Evolutionary conservation across 2,113 vertebrate species (phyloP).

Genomic region (Pachycephala philippinensis): DNA sequence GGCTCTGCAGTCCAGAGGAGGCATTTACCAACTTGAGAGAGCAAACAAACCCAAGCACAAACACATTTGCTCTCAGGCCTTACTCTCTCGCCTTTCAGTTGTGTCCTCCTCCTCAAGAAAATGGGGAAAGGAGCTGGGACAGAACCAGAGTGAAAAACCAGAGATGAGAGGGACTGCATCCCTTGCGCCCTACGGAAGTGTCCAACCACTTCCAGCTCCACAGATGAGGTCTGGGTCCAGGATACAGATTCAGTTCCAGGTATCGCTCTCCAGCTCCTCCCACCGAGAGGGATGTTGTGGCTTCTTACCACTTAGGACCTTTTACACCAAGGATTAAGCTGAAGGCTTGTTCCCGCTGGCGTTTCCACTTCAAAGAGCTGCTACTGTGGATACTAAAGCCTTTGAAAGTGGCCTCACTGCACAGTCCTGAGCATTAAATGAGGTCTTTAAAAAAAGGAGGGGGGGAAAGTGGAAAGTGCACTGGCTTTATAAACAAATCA

Average conservation of each 20-base stretch:
- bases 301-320: neutral
- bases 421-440: neutral
- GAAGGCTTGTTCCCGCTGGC: neutral
- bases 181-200: neutral
- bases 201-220: neutral
- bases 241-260: neutral
- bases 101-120: neutral
- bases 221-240: neutral
- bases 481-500: neutral
- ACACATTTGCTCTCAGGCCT: neutral
- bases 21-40: neutral
- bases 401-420: neutral
- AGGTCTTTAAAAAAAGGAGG: neutral
- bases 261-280: neutral
- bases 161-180: neutral
- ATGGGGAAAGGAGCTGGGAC: neutral
- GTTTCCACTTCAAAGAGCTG: constrained; percentile 26
- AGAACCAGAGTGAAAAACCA: neutral
- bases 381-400: constrained; percentile 3
- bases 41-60: neutral
- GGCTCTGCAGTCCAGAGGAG: neutral
- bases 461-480: neutral
- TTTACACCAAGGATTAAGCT: constrained; percentile 7
- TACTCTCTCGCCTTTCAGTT: neutral
- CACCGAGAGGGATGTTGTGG: neutral